phyloP scores from a whole-genome alignment of 2,888 invertebrate species.

The Diaperis boleti region DNA sequence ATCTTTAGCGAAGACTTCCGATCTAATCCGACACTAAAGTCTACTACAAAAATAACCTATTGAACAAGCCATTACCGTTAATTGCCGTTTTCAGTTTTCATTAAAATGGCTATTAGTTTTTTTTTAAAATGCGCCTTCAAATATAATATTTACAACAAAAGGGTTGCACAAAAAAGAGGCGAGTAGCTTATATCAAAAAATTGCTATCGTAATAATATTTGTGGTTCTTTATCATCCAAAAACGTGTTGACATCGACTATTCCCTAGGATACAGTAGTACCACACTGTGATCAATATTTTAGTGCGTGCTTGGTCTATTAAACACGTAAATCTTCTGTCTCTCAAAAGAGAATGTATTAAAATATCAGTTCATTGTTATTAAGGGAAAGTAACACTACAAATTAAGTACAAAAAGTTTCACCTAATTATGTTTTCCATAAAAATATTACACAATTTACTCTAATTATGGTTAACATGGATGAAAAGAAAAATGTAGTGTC shows the following conservation, averaged over 20 bases:
- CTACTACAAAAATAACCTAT: neutral
- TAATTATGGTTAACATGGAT: neutral
- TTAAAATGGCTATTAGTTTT: neutral
- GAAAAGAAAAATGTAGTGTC: neutral
- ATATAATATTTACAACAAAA: too few species aligned
- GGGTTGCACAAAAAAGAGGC: too few species aligned
- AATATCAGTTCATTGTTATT: neutral
- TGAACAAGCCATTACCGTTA: neutral
- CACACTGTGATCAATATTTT: conserved; percentile 34
- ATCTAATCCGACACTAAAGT: neutral
- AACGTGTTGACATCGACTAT: conserved; percentile 37
- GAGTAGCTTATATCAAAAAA: too few species aligned
- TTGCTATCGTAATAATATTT: neutral
- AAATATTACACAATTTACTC: too few species aligned
- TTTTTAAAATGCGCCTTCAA: too few species aligned
- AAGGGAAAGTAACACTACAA: neutral
- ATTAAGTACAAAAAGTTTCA: neutral
- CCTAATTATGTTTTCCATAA: too few species aligned
- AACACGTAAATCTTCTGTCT: neutral
- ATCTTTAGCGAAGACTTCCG: neutral
- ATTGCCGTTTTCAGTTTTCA: neutral
- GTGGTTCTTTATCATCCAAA: too few species aligned
- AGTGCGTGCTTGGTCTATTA: neutral
- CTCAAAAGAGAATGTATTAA: neutral
- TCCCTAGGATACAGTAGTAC: conserved; percentile 39